Conservation (phyloP, 2,888 invertebrate genomes). For the Pterostichus madidus region DNA sequence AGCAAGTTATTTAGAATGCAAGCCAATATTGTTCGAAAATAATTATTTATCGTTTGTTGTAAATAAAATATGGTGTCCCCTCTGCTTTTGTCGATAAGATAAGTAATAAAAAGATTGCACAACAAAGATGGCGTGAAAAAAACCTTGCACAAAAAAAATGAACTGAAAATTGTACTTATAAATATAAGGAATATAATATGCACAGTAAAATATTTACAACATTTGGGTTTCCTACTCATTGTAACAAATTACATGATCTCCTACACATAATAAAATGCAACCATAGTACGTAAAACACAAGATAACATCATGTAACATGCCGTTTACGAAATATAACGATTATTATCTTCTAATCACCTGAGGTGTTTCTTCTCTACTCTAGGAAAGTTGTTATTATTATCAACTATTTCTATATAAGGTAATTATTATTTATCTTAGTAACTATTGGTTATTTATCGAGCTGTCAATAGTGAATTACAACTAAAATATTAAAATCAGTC, state of each 20-base stretch:
- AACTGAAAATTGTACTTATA: constrained; percentile 17
- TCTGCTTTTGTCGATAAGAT: not conserved
- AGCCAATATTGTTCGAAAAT: too few relatives aligned
- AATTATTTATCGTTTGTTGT: not conserved
- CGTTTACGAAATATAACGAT: constrained; percentile 53
- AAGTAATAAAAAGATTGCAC: not conserved
- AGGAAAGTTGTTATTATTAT: constrained; percentile 52
- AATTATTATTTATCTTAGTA: constrained; percentile 61
- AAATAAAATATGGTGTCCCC: not conserved
- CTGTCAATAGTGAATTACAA: constrained; percentile 64
- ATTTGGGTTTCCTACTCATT: constrained; percentile 43
- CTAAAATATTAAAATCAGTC: constrained; percentile 54
- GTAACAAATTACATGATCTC: constrained; percentile 47
- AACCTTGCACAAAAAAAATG: constrained; percentile 1
- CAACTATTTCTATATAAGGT: constrained; percentile 55
- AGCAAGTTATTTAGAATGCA: too few relatives aligned
- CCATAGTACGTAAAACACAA: constrained; percentile 46
- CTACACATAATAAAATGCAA: constrained; percentile 41
- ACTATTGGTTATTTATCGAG: constrained; percentile 61
- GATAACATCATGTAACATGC: constrained; percentile 48
- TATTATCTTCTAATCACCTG: constrained; percentile 63
- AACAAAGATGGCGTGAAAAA: constrained; percentile 11
- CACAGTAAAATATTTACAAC: constrained; percentile 56
- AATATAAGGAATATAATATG: constrained; percentile 35
- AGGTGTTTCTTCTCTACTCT: constrained; percentile 62